These are phyloP conservation scores for Chlorodrepanis virens DNA, from an alignment of 2,113 vertebrate species.

Conservation along the genomic window DNA sequence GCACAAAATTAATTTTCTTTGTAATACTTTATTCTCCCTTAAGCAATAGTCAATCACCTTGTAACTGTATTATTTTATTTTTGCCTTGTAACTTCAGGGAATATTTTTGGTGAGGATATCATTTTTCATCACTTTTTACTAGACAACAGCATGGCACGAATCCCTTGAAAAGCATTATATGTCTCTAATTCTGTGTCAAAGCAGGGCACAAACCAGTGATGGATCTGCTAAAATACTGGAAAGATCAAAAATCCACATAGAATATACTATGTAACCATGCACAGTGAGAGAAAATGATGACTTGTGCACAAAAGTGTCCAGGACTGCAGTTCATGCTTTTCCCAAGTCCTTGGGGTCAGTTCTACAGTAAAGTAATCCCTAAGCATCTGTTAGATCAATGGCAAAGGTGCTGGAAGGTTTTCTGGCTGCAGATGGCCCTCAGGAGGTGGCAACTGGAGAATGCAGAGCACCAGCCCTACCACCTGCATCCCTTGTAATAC, in stretches of 20 bases:
- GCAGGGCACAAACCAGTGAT: not conserved
- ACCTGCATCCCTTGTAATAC: not conserved
- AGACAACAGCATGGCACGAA: not conserved
- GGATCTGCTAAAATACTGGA: not conserved
- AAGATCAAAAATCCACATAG: not conserved
- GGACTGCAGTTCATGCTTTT: not conserved
- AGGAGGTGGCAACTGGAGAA: not conserved
- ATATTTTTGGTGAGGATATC: not conserved
- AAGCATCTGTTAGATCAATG: not conserved
- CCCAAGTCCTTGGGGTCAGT: not conserved
- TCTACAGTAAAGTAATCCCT: not conserved
- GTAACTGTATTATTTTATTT: not conserved
- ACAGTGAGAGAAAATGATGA: not conserved
- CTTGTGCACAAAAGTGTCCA: not conserved
- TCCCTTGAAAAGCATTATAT: not conserved
- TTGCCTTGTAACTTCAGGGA: not conserved
- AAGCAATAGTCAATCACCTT: not conserved
- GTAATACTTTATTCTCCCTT: not conserved
- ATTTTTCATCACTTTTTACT: not conserved
- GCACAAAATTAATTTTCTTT: slow-evolving; percentile 21
- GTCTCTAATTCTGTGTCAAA: not conserved
- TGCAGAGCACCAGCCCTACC: not conserved
- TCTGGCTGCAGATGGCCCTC: slow-evolving; percentile 19
- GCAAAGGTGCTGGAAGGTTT: slow-evolving; percentile 10
- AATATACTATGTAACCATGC: not conserved